phyloP scores from a whole-genome alignment of 2,113 vertebrate species.

The Thalassoma bifasciatum region DNA sequence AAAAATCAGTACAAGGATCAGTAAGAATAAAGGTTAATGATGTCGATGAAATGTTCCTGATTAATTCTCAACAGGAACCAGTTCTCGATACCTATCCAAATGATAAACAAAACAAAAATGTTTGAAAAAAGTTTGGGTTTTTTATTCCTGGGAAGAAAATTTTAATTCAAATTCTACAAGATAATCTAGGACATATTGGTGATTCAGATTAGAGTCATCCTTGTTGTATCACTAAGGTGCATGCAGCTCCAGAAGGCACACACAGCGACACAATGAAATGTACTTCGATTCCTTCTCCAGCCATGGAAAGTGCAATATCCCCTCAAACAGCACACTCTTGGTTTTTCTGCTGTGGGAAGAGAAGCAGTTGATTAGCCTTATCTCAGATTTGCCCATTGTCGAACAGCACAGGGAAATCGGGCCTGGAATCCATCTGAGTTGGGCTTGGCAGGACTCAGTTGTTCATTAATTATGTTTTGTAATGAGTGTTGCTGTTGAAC shows the following conservation, averaged over 20 bases:
- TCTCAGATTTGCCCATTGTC: slow-evolving; percentile 68
- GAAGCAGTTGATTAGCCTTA: slow-evolving; percentile 70
- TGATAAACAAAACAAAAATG: no score
- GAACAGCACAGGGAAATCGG: slow-evolving; percentile 71
- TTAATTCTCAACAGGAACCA: no score
- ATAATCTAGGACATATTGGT: no score
- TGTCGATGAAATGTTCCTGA: no score
- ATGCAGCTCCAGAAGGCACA: slow-evolving; percentile 12
- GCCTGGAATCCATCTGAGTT: slow-evolving; percentile 61
- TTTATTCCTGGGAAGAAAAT: not conserved
- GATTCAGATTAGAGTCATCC: not conserved
- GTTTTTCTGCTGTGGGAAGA: slow-evolving; percentile 35
- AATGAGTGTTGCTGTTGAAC: slow-evolving; percentile 76
- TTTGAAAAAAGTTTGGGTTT: no score
- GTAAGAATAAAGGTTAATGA: no score
- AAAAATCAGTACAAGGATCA: no score
- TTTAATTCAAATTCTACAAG: no score
- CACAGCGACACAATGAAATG: slow-evolving; percentile 28
- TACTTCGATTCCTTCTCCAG: slow-evolving; percentile 15
- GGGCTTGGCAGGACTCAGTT: slow-evolving; percentile 73
- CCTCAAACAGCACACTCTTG: slow-evolving; percentile 34
- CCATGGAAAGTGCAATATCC: slow-evolving; percentile 32
- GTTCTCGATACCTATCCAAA: no score
- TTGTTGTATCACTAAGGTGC: not conserved
- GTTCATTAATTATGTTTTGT: slow-evolving; percentile 80